These are phyloP conservation scores for Emydocephalus ijimae DNA, from an alignment of 2,113 vertebrate genomes.

Conservation along the genomic window DNA sequence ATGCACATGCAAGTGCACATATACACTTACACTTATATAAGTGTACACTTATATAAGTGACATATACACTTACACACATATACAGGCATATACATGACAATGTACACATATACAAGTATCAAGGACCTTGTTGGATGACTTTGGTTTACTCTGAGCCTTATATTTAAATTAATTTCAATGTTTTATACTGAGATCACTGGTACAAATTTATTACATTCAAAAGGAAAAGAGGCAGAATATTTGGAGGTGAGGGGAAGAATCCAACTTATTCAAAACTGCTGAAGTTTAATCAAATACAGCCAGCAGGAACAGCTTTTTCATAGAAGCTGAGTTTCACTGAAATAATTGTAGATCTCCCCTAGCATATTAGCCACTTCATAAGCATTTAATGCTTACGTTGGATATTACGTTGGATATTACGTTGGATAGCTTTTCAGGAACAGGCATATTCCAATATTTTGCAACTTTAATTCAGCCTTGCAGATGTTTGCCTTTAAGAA, in stretches of 20 bases:
- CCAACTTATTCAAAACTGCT: slow-evolving; percentile 2
- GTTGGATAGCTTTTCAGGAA: background rate
- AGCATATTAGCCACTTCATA: background rate
- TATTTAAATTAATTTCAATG: slow-evolving; percentile 22
- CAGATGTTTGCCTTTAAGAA: background rate
- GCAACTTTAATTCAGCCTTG: background rate
- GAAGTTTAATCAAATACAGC: background rate
- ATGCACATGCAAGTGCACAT: background rate
- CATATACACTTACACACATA: background rate
- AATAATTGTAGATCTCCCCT: background rate
- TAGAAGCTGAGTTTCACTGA: background rate
- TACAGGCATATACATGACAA: background rate
- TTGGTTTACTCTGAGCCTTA: background rate
- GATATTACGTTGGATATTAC: too few relatives aligned
- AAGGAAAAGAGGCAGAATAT: background rate
- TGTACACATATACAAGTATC: background rate
- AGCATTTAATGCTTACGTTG: background rate
- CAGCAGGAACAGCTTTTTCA: background rate
- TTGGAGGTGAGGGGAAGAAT: rapidly evolving
- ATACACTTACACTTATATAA: too few relatives aligned
- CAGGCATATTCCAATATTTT: background rate
- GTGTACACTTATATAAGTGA: too few relatives aligned
- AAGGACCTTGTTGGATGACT: background rate
- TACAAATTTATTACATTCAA: slow-evolving; percentile 7
- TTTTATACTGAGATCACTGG: slow-evolving; percentile 15